A percentile compares a stretch with the other conserved stretches of the same genome.
Evolutionary conservation across 1,140 invertebrate species (phyloP).

Genomic region (Aporrectodea caliginosa): DNA sequence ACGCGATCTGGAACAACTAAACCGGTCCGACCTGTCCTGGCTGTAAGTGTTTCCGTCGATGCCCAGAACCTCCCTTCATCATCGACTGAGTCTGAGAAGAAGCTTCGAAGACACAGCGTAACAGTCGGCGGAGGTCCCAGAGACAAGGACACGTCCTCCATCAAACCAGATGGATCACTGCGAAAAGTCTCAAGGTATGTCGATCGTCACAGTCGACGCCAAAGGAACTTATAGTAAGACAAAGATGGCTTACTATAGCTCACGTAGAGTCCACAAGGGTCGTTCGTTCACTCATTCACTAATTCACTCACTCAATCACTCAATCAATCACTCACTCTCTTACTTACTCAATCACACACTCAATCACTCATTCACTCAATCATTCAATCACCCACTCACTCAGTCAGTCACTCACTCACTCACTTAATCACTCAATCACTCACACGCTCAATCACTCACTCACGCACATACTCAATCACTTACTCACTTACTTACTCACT

Average conservation of each 20-base stretch:
- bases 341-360: too few species aligned
- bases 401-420: neutral
- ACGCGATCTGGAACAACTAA: too few species aligned
- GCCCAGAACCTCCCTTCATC: neutral
- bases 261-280: neutral
- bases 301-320: neutral
- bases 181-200: neutral
- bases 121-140: too few species aligned
- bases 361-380: neutral
- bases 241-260: neutral
- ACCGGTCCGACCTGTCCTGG: neutral
- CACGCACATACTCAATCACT: neutral
- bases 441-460: neutral
- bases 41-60: neutral
- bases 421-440: too few species aligned
- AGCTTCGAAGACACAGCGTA: neutral
- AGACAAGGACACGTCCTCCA: conserved; percentile 1
- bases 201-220: neutral
- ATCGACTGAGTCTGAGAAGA: neutral
- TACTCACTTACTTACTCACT: neutral
- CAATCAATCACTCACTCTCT: neutral
- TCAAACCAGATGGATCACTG: neutral
- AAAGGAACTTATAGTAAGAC: neutral
- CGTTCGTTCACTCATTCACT: neutral
- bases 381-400: neutral